These are phyloP conservation scores for Salvelinus namaycush DNA, from an alignment of 2,113 vertebrate genomes.

Conservation along the genomic window DNA sequence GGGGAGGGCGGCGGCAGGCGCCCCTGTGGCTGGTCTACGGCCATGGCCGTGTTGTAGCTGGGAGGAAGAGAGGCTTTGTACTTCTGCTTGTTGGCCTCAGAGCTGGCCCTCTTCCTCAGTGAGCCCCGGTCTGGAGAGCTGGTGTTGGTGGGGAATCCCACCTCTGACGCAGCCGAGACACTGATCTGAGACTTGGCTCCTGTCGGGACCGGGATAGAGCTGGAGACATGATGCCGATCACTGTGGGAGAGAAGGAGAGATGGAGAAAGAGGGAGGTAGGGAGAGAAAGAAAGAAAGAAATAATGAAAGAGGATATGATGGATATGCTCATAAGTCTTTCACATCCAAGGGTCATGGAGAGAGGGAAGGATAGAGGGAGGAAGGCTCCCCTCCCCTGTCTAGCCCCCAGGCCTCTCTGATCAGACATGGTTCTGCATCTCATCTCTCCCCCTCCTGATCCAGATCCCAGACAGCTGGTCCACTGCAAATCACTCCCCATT, in stretches of 20 bases:
- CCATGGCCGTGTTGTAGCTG: constrained; percentile 74
- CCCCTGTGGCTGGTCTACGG: constrained; percentile 34
- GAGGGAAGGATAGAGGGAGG: background rate
- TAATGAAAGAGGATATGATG: constrained; percentile 17
- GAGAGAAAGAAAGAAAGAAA: background rate
- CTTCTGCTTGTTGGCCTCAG: constrained; percentile 82
- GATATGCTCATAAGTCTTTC: constrained; percentile 33
- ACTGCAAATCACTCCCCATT: constrained; percentile 52
- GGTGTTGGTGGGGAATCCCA: constrained; percentile 69
- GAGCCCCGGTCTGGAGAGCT: constrained; percentile 85
- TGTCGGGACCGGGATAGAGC: constrained; percentile 85
- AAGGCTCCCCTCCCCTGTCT: background rate
- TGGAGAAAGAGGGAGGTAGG: background rate
- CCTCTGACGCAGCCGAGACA: constrained; percentile 74
- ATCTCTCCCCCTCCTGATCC: constrained; percentile 18
- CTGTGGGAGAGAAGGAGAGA: constrained; percentile 59
- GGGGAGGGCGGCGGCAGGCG: constrained; percentile 45
- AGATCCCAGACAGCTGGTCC: constrained; percentile 49
- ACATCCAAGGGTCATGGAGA: constrained; percentile 6
- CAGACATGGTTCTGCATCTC: constrained; percentile 15
- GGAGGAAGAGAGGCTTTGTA: constrained; percentile 78
- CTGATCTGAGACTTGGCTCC: constrained; percentile 79
- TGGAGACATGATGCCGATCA: constrained; percentile 85
- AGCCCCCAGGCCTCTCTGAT: constrained; percentile 1
- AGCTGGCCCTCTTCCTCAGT: constrained; percentile 83